These are phyloP conservation scores for Gyrodactylus bullatarudis DNA, from an alignment of 1,140 invertebrate genomes.

Conservation along the genomic window DNA sequence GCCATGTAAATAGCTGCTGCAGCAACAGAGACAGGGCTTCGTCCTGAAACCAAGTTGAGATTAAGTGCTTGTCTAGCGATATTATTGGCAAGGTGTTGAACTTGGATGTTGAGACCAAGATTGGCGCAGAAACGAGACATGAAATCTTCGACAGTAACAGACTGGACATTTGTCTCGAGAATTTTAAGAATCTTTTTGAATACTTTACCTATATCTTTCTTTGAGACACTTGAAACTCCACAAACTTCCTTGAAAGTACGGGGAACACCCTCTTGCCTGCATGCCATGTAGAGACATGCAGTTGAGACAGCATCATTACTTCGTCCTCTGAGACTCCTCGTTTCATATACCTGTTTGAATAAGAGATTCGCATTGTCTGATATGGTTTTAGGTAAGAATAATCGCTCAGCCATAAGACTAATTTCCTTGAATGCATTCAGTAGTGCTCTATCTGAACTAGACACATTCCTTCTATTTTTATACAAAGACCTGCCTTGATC, in stretches of 20 bases:
- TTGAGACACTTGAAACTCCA: constrained; percentile 84
- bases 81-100: constrained; percentile 71
- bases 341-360: constrained; percentile 80
- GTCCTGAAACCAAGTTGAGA: constrained; percentile 78
- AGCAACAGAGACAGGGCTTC: constrained; percentile 88
- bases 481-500: constrained; percentile 55
- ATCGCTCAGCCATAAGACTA: constrained; percentile 74
- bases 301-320: constrained; percentile 91
- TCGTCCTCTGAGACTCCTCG: constrained; percentile 63
- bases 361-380: constrained; percentile 61
- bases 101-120: constrained; percentile 40
- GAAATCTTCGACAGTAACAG: constrained; percentile 89
- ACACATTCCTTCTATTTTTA: constrained; percentile 45
- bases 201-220: constrained; percentile 89
- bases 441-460: constrained; percentile 39
- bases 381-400: constrained; percentile 47
- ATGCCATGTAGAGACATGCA: constrained; percentile 90
- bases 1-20: constrained; percentile 99
- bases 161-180: constrained; percentile 60
- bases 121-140: constrained; percentile 37
- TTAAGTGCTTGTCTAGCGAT: constrained; percentile 85
- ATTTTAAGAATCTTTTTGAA: constrained; percentile 72
- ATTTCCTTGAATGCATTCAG: constrained; percentile 86
- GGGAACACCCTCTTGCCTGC: constrained; percentile 82
- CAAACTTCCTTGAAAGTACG: constrained; percentile 97